phyloP scores from a whole-genome alignment of 2,888 invertebrate species.

The Mesoligia furuncula region DNA sequence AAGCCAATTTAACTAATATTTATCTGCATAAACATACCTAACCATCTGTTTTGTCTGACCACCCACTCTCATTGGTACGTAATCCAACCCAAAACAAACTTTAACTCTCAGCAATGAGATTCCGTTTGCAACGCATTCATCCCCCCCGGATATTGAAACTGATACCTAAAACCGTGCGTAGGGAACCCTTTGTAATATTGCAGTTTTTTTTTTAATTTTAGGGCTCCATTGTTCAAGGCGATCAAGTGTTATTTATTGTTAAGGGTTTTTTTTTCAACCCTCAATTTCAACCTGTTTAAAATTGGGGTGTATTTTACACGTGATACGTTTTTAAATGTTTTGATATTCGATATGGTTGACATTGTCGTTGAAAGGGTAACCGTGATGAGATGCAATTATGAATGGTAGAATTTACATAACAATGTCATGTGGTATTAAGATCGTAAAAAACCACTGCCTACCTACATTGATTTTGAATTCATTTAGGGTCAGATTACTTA shows the following conservation, averaged over 20 bases:
- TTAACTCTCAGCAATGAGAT: not conserved
- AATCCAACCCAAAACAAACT: constrained; percentile 23
- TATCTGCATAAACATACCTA: constrained; percentile 42
- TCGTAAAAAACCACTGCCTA: not conserved
- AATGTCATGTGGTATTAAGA: not conserved
- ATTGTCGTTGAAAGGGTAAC: not conserved
- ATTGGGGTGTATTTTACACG: constrained; percentile 17
- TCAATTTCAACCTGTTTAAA: constrained; percentile 47
- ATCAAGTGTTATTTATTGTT: constrained; percentile 54
- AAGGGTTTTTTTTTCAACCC: constrained; percentile 24
- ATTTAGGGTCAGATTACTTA: not conserved
- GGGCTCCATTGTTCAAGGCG: constrained; percentile 43
- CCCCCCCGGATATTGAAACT: constrained; percentile 59
- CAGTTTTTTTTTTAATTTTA: constrained; percentile 47
- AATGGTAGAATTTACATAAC: constrained; percentile 1
- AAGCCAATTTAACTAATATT: constrained; percentile 33
- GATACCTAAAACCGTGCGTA: constrained; percentile 51
- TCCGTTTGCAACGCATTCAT: constrained; percentile 6
- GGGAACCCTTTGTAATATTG: constrained; percentile 52
- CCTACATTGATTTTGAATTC: not conserved
- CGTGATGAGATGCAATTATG: not conserved
- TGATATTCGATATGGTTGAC: constrained; percentile 39
- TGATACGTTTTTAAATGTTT: constrained; percentile 36
- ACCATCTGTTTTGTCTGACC: constrained; percentile 49
- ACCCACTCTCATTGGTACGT: constrained; percentile 40